These are phyloP conservation scores for Saturnia japonica DNA, from an alignment of 2,888 invertebrate species.

Conservation along the genomic window DNA sequence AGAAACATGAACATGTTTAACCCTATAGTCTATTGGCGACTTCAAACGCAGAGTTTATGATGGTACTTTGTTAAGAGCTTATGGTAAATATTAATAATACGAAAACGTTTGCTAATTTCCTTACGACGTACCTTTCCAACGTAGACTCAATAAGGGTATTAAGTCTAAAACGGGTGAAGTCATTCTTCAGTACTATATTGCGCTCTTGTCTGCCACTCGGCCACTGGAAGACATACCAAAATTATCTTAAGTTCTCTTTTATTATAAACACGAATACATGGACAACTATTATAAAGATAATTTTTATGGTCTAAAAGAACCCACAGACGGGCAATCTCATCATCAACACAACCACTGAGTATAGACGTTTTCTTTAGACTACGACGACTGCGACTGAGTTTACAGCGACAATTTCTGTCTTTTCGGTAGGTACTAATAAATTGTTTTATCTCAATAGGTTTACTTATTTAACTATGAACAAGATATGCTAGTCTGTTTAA, in stretches of 20 bases:
- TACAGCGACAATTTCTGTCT: too few relatives aligned
- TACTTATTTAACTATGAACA: too few relatives aligned
- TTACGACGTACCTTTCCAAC: not conserved
- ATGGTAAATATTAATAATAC: not conserved
- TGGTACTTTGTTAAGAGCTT: not conserved
- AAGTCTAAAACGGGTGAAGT: constrained; percentile 39
- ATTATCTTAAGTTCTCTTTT: not conserved
- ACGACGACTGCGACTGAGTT: too few relatives aligned
- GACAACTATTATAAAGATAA: too few relatives aligned
- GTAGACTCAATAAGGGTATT: constrained; percentile 39
- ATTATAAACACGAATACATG: not conserved
- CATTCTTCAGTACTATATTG: constrained; percentile 28
- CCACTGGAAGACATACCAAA: not conserved
- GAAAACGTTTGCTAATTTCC: constrained; percentile 11
- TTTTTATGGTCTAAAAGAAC: too few relatives aligned
- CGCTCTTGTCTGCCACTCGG: constrained; percentile 24
- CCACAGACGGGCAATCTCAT: too few relatives aligned
- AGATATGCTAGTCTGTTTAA: too few relatives aligned
- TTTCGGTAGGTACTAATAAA: too few relatives aligned
- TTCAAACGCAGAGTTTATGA: not conserved
- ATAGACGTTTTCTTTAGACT: too few relatives aligned
- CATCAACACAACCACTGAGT: too few relatives aligned
- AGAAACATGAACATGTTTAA: not conserved
- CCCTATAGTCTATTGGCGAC: not conserved
- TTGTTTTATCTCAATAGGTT: too few relatives aligned